Base-by-base conservation (phyloP, 2,888 invertebrate genomes). In the Brachyopa scutellaris region DNA sequence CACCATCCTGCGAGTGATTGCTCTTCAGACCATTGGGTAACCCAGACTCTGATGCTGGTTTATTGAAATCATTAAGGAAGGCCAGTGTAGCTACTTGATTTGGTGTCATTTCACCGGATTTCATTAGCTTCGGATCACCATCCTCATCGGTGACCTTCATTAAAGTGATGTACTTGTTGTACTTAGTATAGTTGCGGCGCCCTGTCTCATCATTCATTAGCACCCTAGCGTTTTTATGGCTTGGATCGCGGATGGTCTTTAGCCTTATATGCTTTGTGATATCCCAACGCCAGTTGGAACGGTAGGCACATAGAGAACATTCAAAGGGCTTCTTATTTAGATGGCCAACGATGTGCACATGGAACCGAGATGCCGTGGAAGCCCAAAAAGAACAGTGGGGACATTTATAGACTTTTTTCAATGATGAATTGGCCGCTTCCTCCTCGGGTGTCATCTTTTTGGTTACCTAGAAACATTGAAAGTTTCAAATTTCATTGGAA, bases 241-340 rank as follows among this genome's bases (percentile, higher is more conserved):
- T 94, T 57, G 95, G 94, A 91, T 97, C 97, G 84, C 96, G 93
- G 17, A 95, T 95, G 5, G 96, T 95, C 91, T 97, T 97, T 86
- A 97, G 92, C 87, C 97, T 95, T 84, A 98, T 97, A 90, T 99
- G 99, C 90, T 98, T 97, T 21, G 97, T 97, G 78, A 98, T 97
- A 91, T 98, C 98, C 96, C 97, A 98, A 84, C 97, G 94, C 97
- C 98, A 98, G 89, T 98, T 98, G 23, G 97, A 97, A 86, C 97
- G 94, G 88, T 97, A 97, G 62, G 96, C 95, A 91, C 98, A 99
- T 11, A 96, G 92, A 0, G 98, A 97, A 91, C 99, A 99, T 90
- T 97, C 97, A 90, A 97, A 99, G 0, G 98, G 98, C 88, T 97
- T 97, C 88, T 96, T 95, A 90, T 97, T 97, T 85, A 97, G 92